phyloP scores from a whole-genome alignment of 2,797 vertebrate genomes.

The Balearica regulorum region DNA sequence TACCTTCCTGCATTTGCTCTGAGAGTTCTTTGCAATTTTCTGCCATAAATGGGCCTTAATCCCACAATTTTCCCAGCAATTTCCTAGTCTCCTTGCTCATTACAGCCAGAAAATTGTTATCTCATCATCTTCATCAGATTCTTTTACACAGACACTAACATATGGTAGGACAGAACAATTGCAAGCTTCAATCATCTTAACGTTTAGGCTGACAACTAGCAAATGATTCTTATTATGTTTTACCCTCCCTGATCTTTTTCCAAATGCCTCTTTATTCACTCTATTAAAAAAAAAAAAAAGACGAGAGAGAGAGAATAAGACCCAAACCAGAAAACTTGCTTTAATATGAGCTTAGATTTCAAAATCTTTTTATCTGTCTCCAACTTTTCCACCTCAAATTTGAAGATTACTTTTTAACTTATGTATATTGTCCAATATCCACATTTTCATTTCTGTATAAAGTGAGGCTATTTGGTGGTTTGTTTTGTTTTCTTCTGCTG shows the following conservation, averaged over 20 bases:
- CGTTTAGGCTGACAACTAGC: slow-evolving; percentile 29
- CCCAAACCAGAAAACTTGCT: neutral
- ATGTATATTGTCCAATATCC: neutral
- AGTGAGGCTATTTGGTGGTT: neutral
- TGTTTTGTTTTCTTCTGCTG: neutral
- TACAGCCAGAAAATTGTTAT: slow-evolving; percentile 52
- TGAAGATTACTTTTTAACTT: neutral
- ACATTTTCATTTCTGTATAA: neutral
- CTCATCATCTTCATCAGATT: slow-evolving; percentile 51
- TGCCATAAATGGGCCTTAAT: slow-evolving; percentile 44
- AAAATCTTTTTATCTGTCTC: neutral
- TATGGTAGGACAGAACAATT: slow-evolving; percentile 46
- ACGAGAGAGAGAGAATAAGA: neutral
- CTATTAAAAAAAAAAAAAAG: neutral
- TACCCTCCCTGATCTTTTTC: neutral
- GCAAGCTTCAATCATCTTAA: slow-evolving; percentile 40
- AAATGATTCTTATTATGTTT: slow-evolving; percentile 33
- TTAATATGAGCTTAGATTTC: neutral
- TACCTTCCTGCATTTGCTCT: neutral
- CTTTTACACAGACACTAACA: slow-evolving; percentile 16
- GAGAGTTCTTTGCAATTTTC: slow-evolving; percentile 49
- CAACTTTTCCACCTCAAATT: neutral
- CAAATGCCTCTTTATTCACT: neutral
- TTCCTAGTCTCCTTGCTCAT: slow-evolving; percentile 38
- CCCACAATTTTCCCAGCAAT: slow-evolving; percentile 51